Percentiles rank a stretch among this genome's conserved stretches.
These are phyloP conservation scores for Macrotus californicus DNA, from an alignment of 2,113 vertebrate species.

Conservation along the genomic window DNA sequence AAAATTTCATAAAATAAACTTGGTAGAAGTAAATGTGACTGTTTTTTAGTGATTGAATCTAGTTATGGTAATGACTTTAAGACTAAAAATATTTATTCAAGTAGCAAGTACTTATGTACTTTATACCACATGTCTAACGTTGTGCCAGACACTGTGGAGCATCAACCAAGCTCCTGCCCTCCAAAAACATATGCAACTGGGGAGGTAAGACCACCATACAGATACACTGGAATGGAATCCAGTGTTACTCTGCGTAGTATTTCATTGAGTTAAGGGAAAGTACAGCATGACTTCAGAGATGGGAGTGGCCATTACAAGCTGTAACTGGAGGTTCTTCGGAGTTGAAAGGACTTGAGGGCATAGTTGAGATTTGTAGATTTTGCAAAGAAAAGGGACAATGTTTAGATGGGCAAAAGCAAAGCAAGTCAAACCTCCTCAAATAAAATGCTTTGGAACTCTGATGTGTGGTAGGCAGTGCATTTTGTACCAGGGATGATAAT, in stretches of 20 bases:
- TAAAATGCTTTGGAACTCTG: not conserved
- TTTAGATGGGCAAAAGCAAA: not conserved
- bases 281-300: not conserved
- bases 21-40: slow-evolving; percentile 29
- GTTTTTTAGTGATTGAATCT: not conserved
- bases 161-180: not conserved
- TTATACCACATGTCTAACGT: not conserved
- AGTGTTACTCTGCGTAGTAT: not conserved
- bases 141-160: not conserved
- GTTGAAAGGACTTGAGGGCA: not conserved
- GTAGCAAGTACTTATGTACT: not conserved
- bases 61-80: slow-evolving; percentile 17
- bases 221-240: not conserved
- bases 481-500: not conserved
- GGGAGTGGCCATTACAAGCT: too few relatives aligned
- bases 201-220: not conserved
- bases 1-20: slow-evolving; percentile 35
- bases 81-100: not conserved
- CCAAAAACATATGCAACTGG: not conserved
- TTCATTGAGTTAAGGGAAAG: not conserved
- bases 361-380: not conserved
- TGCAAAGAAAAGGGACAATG: not conserved
- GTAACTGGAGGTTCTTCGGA: not conserved
- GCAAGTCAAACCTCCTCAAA: not conserved
- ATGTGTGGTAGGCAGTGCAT: not conserved